Conservation (phyloP, 2,888 invertebrate species). For the Tachina lurida region DNA sequence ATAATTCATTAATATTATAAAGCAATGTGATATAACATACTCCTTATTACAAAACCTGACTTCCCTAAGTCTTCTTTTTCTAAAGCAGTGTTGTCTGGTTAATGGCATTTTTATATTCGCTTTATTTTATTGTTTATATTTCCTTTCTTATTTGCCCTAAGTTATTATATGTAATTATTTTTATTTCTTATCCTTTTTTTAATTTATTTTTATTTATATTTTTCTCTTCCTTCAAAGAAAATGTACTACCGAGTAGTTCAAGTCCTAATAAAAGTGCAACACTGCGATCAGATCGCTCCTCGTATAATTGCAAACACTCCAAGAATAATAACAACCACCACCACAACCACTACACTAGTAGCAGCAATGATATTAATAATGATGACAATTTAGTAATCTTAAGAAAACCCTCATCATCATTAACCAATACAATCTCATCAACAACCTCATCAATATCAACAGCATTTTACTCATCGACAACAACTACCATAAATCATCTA, state of each 20-base stretch:
- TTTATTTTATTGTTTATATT: conserved; percentile 17
- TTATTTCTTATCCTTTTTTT: conserved; percentile 42
- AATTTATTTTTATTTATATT: conserved; percentile 42
- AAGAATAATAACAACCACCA: conserved; percentile 65
- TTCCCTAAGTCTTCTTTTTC: background rate
- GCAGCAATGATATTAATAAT: conserved; percentile 34
- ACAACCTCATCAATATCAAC: conserved; percentile 30
- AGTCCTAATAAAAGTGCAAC: conserved; percentile 72
- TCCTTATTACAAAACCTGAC: no score
- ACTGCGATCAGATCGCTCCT: conserved; percentile 73
- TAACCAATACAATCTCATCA: conserved; percentile 36
- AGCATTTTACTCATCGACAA: conserved; percentile 22
- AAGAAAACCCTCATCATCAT: conserved; percentile 58
- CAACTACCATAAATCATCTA: conserved; percentile 60
- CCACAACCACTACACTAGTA: conserved; percentile 18
- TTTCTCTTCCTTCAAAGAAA: conserved; percentile 63
- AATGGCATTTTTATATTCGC: conserved; percentile 8
- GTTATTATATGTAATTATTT: conserved; percentile 47
- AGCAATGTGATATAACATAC: no score
- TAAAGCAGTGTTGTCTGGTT: conserved; percentile 38
- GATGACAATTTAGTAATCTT: conserved; percentile 62
- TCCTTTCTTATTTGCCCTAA: conserved; percentile 8
- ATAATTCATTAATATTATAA: no score
- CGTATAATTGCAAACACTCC: conserved; percentile 52
- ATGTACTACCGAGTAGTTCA: conserved; percentile 67